Conservation (phyloP, 2,888 invertebrate genomes). For the Ypsolopha scabrella region DNA sequence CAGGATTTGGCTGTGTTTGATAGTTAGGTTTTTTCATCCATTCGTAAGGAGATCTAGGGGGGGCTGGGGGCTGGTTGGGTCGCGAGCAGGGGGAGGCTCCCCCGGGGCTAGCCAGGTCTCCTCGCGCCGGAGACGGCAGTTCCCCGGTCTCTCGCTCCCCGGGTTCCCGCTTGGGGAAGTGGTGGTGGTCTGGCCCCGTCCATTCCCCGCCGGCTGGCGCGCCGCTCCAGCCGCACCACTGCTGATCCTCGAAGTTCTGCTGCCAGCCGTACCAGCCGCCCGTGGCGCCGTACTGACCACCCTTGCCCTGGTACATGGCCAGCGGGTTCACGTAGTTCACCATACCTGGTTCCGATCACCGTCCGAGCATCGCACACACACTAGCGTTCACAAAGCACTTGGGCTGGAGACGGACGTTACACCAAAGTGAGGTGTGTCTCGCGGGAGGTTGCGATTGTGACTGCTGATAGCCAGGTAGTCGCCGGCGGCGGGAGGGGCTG, state of each 20-base stretch:
- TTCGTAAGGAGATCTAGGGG: slow-evolving; percentile 85
- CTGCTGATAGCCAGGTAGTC: slow-evolving; percentile 29
- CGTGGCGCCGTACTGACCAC: slow-evolving; percentile 51
- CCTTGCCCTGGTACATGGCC: slow-evolving; percentile 77
- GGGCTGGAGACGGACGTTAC: slow-evolving; percentile 10
- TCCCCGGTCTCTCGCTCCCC: slow-evolving; percentile 53
- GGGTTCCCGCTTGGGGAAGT: slow-evolving; percentile 55
- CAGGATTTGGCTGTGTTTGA: slow-evolving; percentile 87
- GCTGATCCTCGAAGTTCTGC: slow-evolving; percentile 69
- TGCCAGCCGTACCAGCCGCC: slow-evolving; percentile 65
- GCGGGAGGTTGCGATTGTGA: slow-evolving; percentile 40
- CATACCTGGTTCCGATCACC: slow-evolving; percentile 67
- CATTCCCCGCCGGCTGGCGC: slow-evolving; percentile 59
- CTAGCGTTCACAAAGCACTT: slow-evolving; percentile 53
- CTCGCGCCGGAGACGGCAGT: slow-evolving; percentile 59
- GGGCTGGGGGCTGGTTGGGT: slow-evolving; percentile 72
- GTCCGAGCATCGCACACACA: slow-evolving; percentile 63
- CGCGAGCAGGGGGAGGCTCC: slow-evolving; percentile 63
- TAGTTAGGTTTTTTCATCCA: slow-evolving; percentile 95
- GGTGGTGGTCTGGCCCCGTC: slow-evolving; percentile 59
- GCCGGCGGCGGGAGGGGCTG: slow-evolving; percentile 26
- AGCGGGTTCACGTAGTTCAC: slow-evolving; percentile 81
- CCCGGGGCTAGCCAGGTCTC: slow-evolving; percentile 69
- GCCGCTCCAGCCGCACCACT: slow-evolving; percentile 69
- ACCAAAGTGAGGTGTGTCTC: slow-evolving; percentile 17